phyloP scores from a whole-genome alignment of 2,888 invertebrate genomes.

The Heliconius ismenius region DNA sequence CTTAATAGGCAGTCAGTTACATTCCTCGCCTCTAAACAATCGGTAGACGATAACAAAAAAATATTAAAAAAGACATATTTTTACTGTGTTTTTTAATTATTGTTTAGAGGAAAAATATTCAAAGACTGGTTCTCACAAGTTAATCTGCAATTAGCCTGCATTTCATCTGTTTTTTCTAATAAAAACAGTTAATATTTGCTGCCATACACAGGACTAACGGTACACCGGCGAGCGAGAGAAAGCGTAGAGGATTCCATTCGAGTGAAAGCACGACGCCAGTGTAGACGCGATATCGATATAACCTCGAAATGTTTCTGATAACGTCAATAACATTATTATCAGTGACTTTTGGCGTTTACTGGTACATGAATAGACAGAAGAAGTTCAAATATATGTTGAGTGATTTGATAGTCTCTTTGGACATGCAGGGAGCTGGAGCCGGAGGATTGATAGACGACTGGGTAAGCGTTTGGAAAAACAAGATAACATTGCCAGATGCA shows the following conservation, averaged over 20 bases:
- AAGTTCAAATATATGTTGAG: conserved; percentile 76
- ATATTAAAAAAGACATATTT: neutral
- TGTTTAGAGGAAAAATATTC: neutral
- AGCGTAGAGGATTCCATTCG: conserved; percentile 71
- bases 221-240: conserved; percentile 67
- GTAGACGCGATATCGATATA: conserved; percentile 60
- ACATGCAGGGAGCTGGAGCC: conserved; percentile 83
- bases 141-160: conserved; percentile 4
- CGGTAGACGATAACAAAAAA: neutral
- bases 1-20: conserved; percentile 36
- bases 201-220: conserved; percentile 64
- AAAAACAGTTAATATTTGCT: conserved; percentile 42
- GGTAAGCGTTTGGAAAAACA: conserved; percentile 80
- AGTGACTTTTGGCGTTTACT: conserved; percentile 63
- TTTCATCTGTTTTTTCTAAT: conserved; percentile 32
- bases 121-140: neutral
- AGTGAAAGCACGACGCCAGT: conserved; percentile 73
- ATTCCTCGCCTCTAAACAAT: conserved; percentile 27
- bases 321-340: conserved; percentile 54
- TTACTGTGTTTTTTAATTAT: neutral
- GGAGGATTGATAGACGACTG: conserved; percentile 83
- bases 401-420: conserved; percentile 78
- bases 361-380: conserved; percentile 80
- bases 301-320: conserved; percentile 64
- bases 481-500: conserved; percentile 83